Base-by-base conservation (phyloP, 2,113 vertebrate species). In the Dicerorhinus sumatrensis region DNA sequence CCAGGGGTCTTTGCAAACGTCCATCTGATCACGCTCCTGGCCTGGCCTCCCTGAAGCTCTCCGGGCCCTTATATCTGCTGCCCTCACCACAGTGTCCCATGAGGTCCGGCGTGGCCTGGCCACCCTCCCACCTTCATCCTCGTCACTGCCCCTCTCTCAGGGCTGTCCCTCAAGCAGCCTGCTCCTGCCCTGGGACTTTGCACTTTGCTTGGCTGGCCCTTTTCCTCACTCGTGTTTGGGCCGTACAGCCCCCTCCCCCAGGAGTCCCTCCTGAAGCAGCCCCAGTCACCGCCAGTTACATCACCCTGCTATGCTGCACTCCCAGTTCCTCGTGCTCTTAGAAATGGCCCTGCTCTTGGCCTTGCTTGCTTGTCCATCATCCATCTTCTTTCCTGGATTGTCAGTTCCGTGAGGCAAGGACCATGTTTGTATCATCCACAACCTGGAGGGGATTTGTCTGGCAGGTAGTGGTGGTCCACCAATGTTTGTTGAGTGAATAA, bases 381-480 rank as follows among this genome's bases (percentile, higher is more conserved):
- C 3, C 31, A 25, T 3, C 80, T 58, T 85, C 60, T 27, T n/a
- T 20, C 65, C 58, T 81, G 77, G 25, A 36, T 67, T 83, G 39
- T 39, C 54, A 14, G 33, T 46, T 36, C 58, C 25, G 8, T 3
- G 27, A 84, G 42, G 8, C 0, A 0, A 89, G n/a, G 42, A 29
- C 31, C 10, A 9, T 0, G 20, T 36, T 33, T 21, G 33, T 46
- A 51, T 58, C 13, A 33, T 27, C 21, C 8, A 11, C n/a, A 25
- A 27, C 27, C 31, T 20, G 4, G 33, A 96, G 36, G 39, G 33
- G 20, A 31, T 31, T n/a, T 58, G 20, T 58, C 21, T 27, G 17
- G 14, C 23, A 46, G 31, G 51, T 20, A 0, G 0, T 5, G 39
- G 51, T 16, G 12, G 5, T 11, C 58, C 11, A 4, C 20, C 3